phyloP scores from a whole-genome alignment of 1,140 invertebrate genomes.

The Caenorhabditis remanei region DNA sequence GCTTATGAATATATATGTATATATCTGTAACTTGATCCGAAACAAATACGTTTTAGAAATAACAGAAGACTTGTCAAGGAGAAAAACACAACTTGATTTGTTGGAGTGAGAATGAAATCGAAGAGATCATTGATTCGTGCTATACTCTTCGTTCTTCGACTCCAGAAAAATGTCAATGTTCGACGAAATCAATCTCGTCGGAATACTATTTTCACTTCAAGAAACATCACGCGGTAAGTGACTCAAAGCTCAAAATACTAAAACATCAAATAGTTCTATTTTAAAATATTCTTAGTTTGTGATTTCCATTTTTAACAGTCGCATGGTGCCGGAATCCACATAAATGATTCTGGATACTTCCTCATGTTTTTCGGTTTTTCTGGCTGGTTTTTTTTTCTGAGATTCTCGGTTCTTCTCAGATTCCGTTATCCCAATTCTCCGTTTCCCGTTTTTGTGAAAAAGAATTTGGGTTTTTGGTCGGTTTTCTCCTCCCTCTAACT shows the following conservation, averaged over 20 bases:
- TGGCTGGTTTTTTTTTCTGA: background rate
- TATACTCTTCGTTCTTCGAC: slow-evolving; percentile 62
- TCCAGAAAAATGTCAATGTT: slow-evolving; percentile 60
- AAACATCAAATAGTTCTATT: background rate
- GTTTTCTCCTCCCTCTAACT: background rate
- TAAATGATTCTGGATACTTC: slow-evolving; percentile 20
- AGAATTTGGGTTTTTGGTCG: slow-evolving; percentile 6
- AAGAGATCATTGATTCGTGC: slow-evolving; percentile 62
- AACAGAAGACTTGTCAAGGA: background rate
- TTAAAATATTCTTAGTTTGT: background rate
- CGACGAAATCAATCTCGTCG: slow-evolving; percentile 58
- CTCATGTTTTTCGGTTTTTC: slow-evolving; percentile 7
- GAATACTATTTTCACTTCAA: slow-evolving; percentile 33
- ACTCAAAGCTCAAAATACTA: background rate
- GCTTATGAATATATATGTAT: slow-evolving; percentile 9
- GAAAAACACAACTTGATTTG: background rate
- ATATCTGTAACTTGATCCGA: slow-evolving; percentile 15
- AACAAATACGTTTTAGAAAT: slow-evolving; percentile 7
- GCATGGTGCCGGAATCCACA: background rate
- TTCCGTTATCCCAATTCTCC: background rate
- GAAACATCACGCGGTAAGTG: slow-evolving; percentile 27
- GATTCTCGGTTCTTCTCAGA: background rate
- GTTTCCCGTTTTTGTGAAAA: background rate
- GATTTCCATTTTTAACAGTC: background rate
- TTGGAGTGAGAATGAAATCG: slow-evolving; percentile 55